Conservation (phyloP, 2,113 vertebrate species). For the Sterna hirundo region DNA sequence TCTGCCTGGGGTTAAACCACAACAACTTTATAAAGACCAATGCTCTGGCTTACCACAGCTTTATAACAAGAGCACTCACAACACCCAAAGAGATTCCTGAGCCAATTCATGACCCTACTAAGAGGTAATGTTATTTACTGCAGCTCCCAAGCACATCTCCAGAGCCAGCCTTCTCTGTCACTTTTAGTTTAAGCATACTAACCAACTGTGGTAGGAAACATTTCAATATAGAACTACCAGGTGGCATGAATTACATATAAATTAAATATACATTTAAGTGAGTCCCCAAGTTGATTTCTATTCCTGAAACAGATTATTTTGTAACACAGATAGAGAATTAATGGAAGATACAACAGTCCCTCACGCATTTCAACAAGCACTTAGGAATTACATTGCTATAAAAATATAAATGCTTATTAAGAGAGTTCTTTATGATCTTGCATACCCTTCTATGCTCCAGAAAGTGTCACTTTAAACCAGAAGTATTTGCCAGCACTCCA, state of each 20-base stretch:
- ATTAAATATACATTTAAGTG: background rate
- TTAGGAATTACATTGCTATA: background rate
- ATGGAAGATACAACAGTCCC: background rate
- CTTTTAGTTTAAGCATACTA: background rate
- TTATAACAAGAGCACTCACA: background rate
- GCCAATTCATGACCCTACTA: background rate
- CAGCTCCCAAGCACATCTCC: background rate
- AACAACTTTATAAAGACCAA: background rate
- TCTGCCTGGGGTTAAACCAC: background rate
- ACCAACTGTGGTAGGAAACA: background rate
- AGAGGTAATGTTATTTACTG: fast-evolving
- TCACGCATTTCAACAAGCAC: fast-evolving
- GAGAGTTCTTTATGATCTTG: background rate
- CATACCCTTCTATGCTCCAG: background rate
- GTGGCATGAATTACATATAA: background rate
- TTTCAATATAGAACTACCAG: background rate
- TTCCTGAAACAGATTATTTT: background rate
- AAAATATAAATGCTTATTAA: background rate
- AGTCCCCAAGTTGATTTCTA: background rate
- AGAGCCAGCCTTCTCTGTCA: background rate
- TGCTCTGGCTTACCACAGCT: background rate
- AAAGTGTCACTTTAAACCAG: background rate
- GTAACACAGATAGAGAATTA: background rate
- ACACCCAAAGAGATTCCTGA: background rate
- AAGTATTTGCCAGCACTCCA: background rate